Evolutionary conservation across 2,797 vertebrate genomes (phyloP), one percentile per base, ranked within the genome.

Genomic region (Anabacerthia variegaticeps): DNA sequence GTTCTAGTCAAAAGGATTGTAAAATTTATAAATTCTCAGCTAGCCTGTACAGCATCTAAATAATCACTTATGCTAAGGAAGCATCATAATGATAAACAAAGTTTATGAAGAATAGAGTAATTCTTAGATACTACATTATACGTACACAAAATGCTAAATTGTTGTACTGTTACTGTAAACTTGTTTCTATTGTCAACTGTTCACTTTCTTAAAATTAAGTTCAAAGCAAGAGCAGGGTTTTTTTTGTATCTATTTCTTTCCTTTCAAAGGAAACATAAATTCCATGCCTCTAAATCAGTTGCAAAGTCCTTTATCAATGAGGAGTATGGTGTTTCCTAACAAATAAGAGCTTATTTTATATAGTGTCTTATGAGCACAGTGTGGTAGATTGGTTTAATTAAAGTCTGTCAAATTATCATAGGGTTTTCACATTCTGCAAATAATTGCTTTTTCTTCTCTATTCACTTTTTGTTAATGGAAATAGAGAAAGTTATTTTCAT

Each of bases 361-460:
- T 85, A 97, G 24, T 77, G 89, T 80, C 91, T 98, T 98, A 95
- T 96, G 97, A 96, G 92, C 96, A 94, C 86, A 97, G 95, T 89
- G 85, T 98, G 97, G 98, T 98, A 96, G 98, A 98, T 98, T 97
- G 97, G 97, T 98, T 99, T 99, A 99, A 99, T 99, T 98, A 98
- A 98, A 98, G 97, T 98, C 97, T 97, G 96, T 71, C 85, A 97
- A 98, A 98, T 98, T 98, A 98, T 98, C 97, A 98, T 98, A 98
- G 98, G 97, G 98, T 98, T 98, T 99, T 98, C 96, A 98, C 97
- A 97, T 92, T 98, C 92, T 98, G 81, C 92, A 98, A 98, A 98
- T 98, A 98, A 98, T 97, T 98, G 97, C 92, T 95, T 98, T 98
- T 97, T 97, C 85, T 97, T 97, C 94, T 97, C 88, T 49, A 61